A percentile compares a stretch with the other conserved stretches of the same genome.
Conservation (phyloP, 2,888 invertebrate genomes). For the Rhingia campestris region DNA sequence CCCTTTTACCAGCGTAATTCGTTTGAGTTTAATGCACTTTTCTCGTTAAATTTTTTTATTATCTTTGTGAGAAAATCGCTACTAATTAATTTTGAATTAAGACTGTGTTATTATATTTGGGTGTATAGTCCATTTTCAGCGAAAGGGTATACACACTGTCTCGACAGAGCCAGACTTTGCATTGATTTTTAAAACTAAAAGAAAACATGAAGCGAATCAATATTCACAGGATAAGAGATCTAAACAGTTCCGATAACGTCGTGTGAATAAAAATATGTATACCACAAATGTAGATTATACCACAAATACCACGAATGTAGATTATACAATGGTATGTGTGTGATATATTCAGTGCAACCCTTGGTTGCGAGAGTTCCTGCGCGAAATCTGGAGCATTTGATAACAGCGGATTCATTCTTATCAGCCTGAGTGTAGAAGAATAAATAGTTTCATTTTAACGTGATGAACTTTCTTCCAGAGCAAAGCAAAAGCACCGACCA, state of each 20-base stretch:
- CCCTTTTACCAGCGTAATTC: conserved; percentile 11
- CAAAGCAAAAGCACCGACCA: neutral
- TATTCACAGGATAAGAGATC: conserved; percentile 41
- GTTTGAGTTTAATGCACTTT: conserved; percentile 13
- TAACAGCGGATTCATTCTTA: conserved; percentile 49
- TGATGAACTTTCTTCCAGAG: conserved; percentile 12
- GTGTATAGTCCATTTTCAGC: neutral
- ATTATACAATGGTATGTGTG: neutral
- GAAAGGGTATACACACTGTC: neutral
- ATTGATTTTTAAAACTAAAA: neutral
- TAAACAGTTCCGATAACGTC: conserved; percentile 53
- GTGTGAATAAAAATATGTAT: conserved; percentile 46
- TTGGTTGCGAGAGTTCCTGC: conserved; percentile 43
- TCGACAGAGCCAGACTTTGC: too few relatives aligned
- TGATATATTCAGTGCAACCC: neutral
- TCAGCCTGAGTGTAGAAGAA: conserved; percentile 39
- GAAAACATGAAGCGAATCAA: conserved; percentile 47
- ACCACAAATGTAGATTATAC: neutral
- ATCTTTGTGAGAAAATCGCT: conserved; percentile 5
- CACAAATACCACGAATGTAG: neutral
- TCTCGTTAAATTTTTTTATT: conserved; percentile 1
- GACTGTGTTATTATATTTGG: conserved; percentile 18
- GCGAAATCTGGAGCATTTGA: conserved; percentile 9
- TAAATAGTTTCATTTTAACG: conserved; percentile 39
- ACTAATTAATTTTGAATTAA: conserved; percentile 49